phyloP scores from a whole-genome alignment of 2,888 invertebrate genomes.

The Pterostichus madidus region DNA sequence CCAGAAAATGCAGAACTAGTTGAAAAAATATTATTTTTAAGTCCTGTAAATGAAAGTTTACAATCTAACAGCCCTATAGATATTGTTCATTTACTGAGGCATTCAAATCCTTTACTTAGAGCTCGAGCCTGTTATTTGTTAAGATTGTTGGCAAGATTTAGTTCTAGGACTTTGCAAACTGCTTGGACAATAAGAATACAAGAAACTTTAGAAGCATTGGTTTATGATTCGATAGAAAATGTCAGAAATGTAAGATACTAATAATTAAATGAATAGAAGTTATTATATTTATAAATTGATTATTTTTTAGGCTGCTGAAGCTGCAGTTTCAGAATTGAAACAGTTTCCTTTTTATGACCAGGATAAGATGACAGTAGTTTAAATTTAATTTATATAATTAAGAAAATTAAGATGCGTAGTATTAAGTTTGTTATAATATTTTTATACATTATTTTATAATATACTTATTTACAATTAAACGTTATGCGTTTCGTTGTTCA shows the following conservation, averaged over 20 bases:
- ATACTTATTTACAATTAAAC: too few relatives aligned
- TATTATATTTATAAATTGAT: neutral
- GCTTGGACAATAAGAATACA: constrained; percentile 83
- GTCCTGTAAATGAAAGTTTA: constrained; percentile 69
- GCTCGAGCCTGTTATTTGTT: constrained; percentile 87
- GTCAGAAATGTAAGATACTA: constrained; percentile 79
- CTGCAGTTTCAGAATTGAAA: constrained; percentile 80
- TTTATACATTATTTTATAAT: too few relatives aligned
- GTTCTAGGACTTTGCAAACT: constrained; percentile 82
- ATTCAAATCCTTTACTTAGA: constrained; percentile 79
- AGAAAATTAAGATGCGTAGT: too few relatives aligned
- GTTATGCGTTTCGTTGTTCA: too few relatives aligned
- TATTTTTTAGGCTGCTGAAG: constrained; percentile 78
- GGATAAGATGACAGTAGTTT: constrained; percentile 49
- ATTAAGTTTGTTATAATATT: too few relatives aligned
- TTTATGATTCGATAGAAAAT: constrained; percentile 82
- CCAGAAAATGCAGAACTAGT: constrained; percentile 89
- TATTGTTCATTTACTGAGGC: constrained; percentile 80
- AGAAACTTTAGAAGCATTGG: constrained; percentile 81
- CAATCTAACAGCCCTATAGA: constrained; percentile 75
- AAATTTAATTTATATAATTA: too few relatives aligned
- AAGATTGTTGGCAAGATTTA: constrained; percentile 84
- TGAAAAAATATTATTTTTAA: constrained; percentile 84
- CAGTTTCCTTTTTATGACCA: constrained; percentile 78
- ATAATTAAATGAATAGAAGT: neutral